Evolutionary conservation across 2,888 invertebrate species (phyloP).

Genomic region (Eristalis arbustorum): DNA sequence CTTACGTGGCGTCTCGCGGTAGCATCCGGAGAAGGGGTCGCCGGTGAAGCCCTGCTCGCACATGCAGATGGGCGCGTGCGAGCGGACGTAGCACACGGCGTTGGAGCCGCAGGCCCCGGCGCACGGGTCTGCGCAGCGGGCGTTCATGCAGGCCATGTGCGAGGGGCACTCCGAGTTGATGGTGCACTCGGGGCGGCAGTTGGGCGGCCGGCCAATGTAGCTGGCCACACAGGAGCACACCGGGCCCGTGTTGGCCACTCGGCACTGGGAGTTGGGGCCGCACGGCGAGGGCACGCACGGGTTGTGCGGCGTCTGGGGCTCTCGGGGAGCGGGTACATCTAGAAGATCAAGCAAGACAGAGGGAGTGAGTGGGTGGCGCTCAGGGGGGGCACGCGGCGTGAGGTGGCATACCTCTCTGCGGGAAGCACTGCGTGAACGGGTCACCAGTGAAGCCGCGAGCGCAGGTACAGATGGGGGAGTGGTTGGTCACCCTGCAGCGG

Average conservation of each 20-base stretch:
- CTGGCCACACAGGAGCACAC: slow-evolving; percentile 83
- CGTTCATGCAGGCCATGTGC: slow-evolving; percentile 81
- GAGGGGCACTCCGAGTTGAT: slow-evolving; percentile 82
- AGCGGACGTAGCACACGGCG: slow-evolving; percentile 83
- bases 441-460: slow-evolving; percentile 85
- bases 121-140: slow-evolving; percentile 84
- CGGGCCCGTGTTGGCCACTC: slow-evolving; percentile 81
- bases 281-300: slow-evolving; percentile 85
- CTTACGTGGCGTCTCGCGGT: slow-evolving; percentile 81
- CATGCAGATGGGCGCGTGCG: slow-evolving; percentile 81
- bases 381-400: neutral
- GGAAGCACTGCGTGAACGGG: slow-evolving; percentile 87
- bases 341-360: slow-evolving; percentile 12
- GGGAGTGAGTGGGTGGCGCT: neutral
- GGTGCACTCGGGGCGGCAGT: slow-evolving; percentile 85
- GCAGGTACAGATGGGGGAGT: slow-evolving; percentile 89
- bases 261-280: slow-evolving; percentile 84
- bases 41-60: slow-evolving; percentile 83
- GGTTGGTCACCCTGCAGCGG: slow-evolving; percentile 87
- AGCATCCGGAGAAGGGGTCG: slow-evolving; percentile 84
- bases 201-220: slow-evolving; percentile 84
- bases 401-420: slow-evolving; percentile 78
- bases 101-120: slow-evolving; percentile 85
- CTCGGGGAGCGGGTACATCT: slow-evolving; percentile 70
- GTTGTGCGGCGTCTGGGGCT: slow-evolving; percentile 78